These are phyloP conservation scores for Naso thynnoides DNA, from an alignment of 2,797 vertebrate genomes.

Conservation along the genomic window DNA sequence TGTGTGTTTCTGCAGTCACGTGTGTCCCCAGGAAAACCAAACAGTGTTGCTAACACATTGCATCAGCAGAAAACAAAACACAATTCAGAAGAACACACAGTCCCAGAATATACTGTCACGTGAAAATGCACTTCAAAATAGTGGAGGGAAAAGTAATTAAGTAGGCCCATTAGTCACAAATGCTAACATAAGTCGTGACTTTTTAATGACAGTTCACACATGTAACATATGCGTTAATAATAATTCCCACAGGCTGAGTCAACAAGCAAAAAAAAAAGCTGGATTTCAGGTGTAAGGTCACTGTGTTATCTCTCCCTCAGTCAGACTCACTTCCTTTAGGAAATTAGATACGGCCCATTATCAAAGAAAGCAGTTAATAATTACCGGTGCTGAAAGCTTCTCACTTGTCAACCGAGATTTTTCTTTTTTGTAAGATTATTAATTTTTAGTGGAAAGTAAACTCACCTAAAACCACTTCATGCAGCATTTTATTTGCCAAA, in stretches of 20 bases:
- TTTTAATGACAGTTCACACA: slow-evolving; percentile 44
- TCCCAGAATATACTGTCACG: slow-evolving; percentile 1
- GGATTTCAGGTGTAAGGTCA: slow-evolving; percentile 36
- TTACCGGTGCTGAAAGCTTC: slow-evolving; percentile 11
- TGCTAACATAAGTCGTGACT: slow-evolving; percentile 32
- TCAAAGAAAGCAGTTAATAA: slow-evolving; percentile 50
- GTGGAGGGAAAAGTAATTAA: background rate
- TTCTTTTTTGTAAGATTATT: slow-evolving; percentile 40
- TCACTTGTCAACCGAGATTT: slow-evolving; percentile 3
- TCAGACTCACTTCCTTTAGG: slow-evolving; percentile 56
- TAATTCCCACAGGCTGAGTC: slow-evolving; percentile 32
- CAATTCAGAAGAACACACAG: slow-evolving; percentile 16
- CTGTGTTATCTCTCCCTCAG: slow-evolving; percentile 50
- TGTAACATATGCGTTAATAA: slow-evolving; percentile 34
- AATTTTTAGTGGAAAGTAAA: slow-evolving; percentile 43
- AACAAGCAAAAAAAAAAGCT: slow-evolving; percentile 44
- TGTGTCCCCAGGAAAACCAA: slow-evolving; percentile 17
- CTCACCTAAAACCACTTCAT: background rate
- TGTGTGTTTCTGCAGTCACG: background rate
- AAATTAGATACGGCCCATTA: slow-evolving; percentile 61
- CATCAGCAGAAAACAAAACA: slow-evolving; percentile 2
- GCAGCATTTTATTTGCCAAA: slow-evolving; percentile 30
- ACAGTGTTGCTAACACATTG: slow-evolving; percentile 16
- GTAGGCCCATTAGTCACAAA: slow-evolving; percentile 26
- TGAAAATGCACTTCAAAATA: slow-evolving; percentile 9